Conservation (phyloP, 2,888 invertebrate species). For the Digitonthophagus gazella region DNA sequence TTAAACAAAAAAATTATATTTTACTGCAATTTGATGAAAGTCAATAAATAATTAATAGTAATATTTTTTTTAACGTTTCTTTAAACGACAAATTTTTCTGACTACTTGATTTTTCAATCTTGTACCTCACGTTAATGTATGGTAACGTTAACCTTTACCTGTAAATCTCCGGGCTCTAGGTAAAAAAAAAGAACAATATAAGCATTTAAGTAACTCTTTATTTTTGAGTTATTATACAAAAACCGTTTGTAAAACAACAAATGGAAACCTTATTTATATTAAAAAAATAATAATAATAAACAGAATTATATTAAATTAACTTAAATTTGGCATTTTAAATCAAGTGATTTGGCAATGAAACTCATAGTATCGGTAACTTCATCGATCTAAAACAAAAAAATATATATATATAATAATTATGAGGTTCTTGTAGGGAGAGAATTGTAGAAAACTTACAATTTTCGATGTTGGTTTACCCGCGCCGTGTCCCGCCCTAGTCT, state of each 20-base stretch:
- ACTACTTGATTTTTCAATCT: too few species aligned
- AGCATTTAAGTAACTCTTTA: too few species aligned
- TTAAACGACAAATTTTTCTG: too few species aligned
- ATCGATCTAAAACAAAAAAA: slow-evolving; percentile 71
- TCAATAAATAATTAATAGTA: slow-evolving; percentile 30
- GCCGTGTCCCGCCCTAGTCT: slow-evolving; percentile 96
- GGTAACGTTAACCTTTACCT: too few species aligned
- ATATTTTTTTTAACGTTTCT: too few species aligned
- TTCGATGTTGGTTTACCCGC: slow-evolving; percentile 95
- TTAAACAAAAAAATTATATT: slow-evolving; percentile 28
- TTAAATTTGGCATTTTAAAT: slow-evolving; percentile 47
- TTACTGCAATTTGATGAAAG: slow-evolving; percentile 30
- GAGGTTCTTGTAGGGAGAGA: not conserved
- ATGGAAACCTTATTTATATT: too few species aligned
- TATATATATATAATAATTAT: slow-evolving; percentile 22
- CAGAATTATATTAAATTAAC: not conserved
- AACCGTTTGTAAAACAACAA: too few species aligned
- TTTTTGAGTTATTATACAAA: too few species aligned
- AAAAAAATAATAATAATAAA: too few species aligned
- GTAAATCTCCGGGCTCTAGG: too few species aligned
- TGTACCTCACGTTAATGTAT: too few species aligned
- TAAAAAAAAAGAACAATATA: too few species aligned
- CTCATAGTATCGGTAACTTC: slow-evolving; percentile 88
- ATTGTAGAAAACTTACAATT: slow-evolving; percentile 67
- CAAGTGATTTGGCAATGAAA: slow-evolving; percentile 74